Evolutionary conservation across 2,888 invertebrate species (phyloP).

Genomic region (Andrena minutula): DNA sequence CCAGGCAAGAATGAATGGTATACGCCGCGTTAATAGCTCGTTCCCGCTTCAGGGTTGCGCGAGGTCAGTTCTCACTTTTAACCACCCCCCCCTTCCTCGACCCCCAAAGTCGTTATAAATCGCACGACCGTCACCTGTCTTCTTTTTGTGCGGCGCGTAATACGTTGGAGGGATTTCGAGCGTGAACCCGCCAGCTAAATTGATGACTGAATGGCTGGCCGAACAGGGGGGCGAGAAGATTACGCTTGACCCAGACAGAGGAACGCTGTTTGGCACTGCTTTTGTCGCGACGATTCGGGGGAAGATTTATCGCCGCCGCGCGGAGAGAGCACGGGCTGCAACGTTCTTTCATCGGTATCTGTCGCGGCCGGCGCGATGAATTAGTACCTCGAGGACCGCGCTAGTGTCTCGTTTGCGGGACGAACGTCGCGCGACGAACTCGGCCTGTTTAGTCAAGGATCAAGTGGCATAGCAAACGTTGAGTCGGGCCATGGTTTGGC

Average conservation of each 20-base stretch:
- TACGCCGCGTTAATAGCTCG: conserved; percentile 77
- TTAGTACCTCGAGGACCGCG: neutral
- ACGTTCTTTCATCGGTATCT: neutral
- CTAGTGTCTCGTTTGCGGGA: too few relatives aligned
- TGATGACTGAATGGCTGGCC: conserved; percentile 41
- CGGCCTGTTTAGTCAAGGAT: too few relatives aligned
- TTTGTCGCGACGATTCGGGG: conserved; percentile 20
- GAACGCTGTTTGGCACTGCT: conserved; percentile 25
- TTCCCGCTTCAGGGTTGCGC: conserved; percentile 73
- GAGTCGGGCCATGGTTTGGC: too few relatives aligned
- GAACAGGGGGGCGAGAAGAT: conserved; percentile 29
- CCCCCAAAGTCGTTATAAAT: conserved; percentile 57
- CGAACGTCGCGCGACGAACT: too few relatives aligned
- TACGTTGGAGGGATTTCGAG: conserved; percentile 45
- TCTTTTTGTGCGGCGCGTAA: conserved; percentile 46
- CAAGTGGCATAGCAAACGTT: too few relatives aligned
- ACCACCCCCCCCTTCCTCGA: conserved; percentile 27
- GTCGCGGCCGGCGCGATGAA: neutral
- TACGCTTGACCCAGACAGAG: conserved; percentile 22
- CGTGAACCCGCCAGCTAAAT: conserved; percentile 45
- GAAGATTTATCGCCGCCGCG: conserved; percentile 19
- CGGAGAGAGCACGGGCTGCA: neutral
- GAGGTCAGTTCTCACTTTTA: conserved; percentile 74
- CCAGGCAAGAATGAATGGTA: conserved; percentile 72
- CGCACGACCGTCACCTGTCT: conserved; percentile 59